Conservation (phyloP, 30 jellyfish, hydroid and myxozoan genomes). For the Chironex yamaguchii region DNA sequence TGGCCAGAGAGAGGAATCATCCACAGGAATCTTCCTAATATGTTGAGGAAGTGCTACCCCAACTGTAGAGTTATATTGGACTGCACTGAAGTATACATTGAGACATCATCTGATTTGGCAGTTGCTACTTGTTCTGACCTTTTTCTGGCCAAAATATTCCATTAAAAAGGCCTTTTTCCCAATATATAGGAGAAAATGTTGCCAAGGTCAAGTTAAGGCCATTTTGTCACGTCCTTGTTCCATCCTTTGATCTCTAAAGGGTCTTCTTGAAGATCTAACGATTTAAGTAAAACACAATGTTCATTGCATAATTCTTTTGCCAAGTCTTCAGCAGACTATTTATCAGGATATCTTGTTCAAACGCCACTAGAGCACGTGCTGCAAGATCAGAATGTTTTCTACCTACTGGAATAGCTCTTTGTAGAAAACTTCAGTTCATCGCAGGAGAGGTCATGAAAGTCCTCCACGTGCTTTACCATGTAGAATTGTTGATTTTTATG, state of each 20-base stretch:
- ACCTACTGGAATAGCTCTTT: constrained; percentile 37
- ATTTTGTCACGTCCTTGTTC: constrained; percentile 52
- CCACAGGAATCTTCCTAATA: too few relatives aligned
- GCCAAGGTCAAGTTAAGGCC: constrained; percentile 56
- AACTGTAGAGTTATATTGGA: too few relatives aligned
- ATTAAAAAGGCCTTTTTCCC: constrained; percentile 34
- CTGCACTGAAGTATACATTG: too few relatives aligned
- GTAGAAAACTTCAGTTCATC: constrained; percentile 58
- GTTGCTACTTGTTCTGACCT: too few relatives aligned
- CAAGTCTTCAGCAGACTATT: constrained; percentile 23
- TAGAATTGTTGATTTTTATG: too few relatives aligned
- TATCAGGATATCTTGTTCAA: constrained; percentile 18
- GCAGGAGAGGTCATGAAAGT: constrained; percentile 27
- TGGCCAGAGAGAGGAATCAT: too few relatives aligned
- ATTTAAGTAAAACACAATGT: background rate
- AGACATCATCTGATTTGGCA: too few relatives aligned
- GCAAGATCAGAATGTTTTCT: constrained; percentile 52
- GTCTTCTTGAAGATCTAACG: constrained; percentile 38
- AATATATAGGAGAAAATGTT: constrained; percentile 50
- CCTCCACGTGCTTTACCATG: constrained; percentile 43
- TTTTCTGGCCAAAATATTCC: constrained; percentile 53
- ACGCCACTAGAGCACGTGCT: constrained; percentile 41
- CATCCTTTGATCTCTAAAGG: constrained; percentile 32
- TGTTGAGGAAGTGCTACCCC: too few relatives aligned
- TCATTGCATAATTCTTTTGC: constrained; percentile 33